Evolutionary conservation across 2,888 invertebrate species (phyloP).

Genomic region (Galeruca laticollis): DNA sequence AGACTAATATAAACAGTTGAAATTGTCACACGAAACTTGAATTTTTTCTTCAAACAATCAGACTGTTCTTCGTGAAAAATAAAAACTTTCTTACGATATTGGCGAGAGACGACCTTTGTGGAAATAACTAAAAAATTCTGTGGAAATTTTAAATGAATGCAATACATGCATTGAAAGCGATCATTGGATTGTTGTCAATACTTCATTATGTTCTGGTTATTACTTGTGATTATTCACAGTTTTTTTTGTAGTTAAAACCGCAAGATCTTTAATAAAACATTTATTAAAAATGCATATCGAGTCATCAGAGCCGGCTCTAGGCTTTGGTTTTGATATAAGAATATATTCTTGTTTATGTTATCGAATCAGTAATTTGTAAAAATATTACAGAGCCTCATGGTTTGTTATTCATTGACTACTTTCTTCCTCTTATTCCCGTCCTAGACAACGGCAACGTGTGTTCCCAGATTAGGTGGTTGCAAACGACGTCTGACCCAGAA

Average conservation of each 20-base stretch:
- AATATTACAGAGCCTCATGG: too few species aligned
- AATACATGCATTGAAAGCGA: background rate
- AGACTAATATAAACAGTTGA: constrained; percentile 2
- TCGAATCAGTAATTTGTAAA: too few species aligned
- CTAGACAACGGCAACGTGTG: too few species aligned
- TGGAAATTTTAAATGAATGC: background rate
- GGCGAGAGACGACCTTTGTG: background rate
- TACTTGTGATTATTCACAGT: background rate
- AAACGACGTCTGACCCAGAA: too few species aligned
- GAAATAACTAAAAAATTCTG: background rate
- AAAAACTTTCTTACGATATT: background rate
- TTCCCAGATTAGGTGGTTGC: too few species aligned
- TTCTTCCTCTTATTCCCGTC: too few species aligned
- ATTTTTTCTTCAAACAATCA: background rate
- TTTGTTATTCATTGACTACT: too few species aligned
- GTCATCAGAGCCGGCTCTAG: background rate
- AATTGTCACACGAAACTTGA: constrained; percentile 2
- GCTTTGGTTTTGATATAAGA: too few species aligned
- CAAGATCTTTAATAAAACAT: background rate
- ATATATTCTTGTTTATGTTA: background rate
- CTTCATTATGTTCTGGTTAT: background rate
- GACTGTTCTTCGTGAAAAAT: background rate
- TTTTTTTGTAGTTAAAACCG: background rate
- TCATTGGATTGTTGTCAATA: background rate
- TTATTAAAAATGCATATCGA: background rate